phyloP scores from a whole-genome alignment of 92 coral and sea anemone genomes.

The Porites lobata region DNA sequence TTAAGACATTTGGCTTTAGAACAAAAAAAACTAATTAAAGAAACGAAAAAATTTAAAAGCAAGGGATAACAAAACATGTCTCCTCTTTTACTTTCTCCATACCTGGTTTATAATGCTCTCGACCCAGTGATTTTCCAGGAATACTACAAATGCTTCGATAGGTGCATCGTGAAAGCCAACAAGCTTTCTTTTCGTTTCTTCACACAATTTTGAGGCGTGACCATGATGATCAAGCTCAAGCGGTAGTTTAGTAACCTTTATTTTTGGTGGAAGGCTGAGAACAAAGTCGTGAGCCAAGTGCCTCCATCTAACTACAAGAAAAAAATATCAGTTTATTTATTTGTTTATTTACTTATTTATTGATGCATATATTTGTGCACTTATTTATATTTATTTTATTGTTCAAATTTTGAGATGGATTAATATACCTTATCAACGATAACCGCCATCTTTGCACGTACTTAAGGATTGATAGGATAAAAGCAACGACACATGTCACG shows the following conservation, averaged over 20 bases:
- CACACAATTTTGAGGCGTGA: constrained; percentile 26
- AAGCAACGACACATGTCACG: too few relatives aligned
- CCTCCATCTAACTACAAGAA: constrained; percentile 59
- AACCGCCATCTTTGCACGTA: too few relatives aligned
- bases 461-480: too few relatives aligned
- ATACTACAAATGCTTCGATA: constrained; percentile 54
- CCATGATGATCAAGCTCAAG: constrained; percentile 59
- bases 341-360: background rate
- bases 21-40: too few relatives aligned
- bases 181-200: constrained; percentile 64
- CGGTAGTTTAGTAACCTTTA: constrained; percentile 47
- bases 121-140: constrained; percentile 50
- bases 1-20: too few relatives aligned
- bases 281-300: constrained; percentile 49
- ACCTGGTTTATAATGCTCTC: constrained; percentile 65
- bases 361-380: too few relatives aligned
- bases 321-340: background rate
- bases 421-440: too few relatives aligned
- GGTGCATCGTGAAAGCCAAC: constrained; percentile 52
- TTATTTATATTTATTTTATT: too few relatives aligned
- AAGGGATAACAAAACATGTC: background rate
- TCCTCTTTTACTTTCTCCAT: background rate
- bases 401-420: too few relatives aligned
- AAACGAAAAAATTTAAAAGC: too few relatives aligned
- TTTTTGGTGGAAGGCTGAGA: constrained; percentile 52